These are phyloP conservation scores for Hyles vespertilio DNA, from an alignment of 1,140 invertebrate genomes.

Conservation along the genomic window DNA sequence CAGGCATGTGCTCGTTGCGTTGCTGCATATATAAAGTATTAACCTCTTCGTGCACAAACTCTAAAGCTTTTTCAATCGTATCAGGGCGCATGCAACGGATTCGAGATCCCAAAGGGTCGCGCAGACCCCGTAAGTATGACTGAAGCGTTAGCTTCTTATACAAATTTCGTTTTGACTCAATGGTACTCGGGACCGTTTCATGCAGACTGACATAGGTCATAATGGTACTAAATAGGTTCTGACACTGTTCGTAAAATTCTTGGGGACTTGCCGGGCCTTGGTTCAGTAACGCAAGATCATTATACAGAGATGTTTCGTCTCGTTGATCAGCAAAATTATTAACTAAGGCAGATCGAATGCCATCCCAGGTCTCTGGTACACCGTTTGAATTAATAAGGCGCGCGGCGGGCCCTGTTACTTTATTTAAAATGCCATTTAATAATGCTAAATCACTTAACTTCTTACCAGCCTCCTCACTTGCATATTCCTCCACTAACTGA, in stretches of 20 bases:
- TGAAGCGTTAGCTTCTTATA: conserved; percentile 8
- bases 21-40: conserved; percentile 14
- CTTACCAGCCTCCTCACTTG: no score
- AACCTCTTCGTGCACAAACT: conserved; percentile 12
- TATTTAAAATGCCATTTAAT: no score
- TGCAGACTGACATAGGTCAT: conserved; percentile 19
- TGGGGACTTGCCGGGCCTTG: no score
- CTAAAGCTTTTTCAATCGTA: conserved; percentile 12
- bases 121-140: conserved; percentile 5
- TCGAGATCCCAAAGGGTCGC: conserved; percentile 9
- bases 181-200: conserved; percentile 3
- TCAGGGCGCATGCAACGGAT: conserved; percentile 8
- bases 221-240: conserved; percentile 24
- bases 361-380: no score
- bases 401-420: no score
- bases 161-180: conserved; percentile 1
- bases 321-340: conserved; percentile 27
- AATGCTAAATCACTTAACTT: no score
- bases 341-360: conserved; percentile 19
- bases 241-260: conserved; percentile 22
- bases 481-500: no score
- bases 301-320: no score
- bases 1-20: conserved; percentile 4
- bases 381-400: no score
- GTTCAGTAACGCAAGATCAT: no score